phyloP scores from a whole-genome alignment of 2,113 vertebrate species.

The Rhinolophus ferrumequinum region DNA sequence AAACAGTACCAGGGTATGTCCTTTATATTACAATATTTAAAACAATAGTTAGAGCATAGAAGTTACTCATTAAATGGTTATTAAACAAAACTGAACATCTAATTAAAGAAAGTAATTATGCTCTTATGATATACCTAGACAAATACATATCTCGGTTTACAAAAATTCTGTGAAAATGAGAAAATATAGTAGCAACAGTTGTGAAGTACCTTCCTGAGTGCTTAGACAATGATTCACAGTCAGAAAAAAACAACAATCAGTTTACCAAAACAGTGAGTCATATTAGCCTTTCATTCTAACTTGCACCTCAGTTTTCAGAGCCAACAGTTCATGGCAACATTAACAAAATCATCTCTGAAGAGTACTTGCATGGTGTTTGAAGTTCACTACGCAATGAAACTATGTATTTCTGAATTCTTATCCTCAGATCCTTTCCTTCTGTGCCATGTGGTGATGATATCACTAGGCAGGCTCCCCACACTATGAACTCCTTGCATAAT shows the following conservation, averaged over 20 bases:
- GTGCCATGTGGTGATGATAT: not conserved
- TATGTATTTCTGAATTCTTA: not conserved
- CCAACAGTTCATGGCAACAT: not conserved
- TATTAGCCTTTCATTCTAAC: not conserved
- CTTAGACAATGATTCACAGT: not conserved
- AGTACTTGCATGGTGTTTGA: not conserved
- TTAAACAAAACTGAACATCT: not conserved
- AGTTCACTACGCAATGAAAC: not conserved
- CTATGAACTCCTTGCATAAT: conserved; percentile 32
- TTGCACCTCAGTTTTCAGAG: not conserved
- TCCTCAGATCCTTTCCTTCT: conserved; percentile 1
- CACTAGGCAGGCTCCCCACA: not conserved
- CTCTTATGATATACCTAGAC: not conserved
- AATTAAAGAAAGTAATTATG: not conserved
- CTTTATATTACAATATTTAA: not conserved
- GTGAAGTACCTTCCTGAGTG: not conserved
- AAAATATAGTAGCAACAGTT: not conserved
- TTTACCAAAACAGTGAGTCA: not conserved
- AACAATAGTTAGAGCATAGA: not conserved
- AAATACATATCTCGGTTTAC: not conserved
- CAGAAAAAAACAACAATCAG: not conserved
- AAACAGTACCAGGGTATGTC: not conserved
- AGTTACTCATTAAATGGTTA: not conserved
- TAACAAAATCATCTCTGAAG: not conserved
- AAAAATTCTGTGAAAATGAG: not conserved